Evolutionary conservation across 2,888 invertebrate species (phyloP), one percentile per base, ranked within the genome.

Genomic region (Gandaritis pyraliata): DNA sequence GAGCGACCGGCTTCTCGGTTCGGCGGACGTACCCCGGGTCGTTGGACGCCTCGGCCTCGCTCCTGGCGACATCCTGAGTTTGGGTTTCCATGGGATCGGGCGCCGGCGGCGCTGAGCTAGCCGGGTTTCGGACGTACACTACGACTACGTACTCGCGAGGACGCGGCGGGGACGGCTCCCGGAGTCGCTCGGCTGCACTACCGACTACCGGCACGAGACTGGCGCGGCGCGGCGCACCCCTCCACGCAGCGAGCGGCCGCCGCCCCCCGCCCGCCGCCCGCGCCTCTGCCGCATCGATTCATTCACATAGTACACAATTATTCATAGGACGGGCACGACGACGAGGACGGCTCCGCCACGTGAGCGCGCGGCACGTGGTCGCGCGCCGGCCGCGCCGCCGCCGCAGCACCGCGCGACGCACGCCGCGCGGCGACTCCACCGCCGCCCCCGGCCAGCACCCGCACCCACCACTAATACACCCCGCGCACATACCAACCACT

Each of bases 21-120:
- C 56, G 61, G 63, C 62, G 65, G 67, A 92, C 94, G 87, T 95
- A 97, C 97, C 97, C 97, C 90, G 97, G 97, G 93, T 97, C 98
- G 94, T 98, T 98, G 92, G 97, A 96, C 92, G 97, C 97, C 94
- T 97, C 97, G 72, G 97, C 96, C 84, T 97, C 96, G 86, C 96
- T 96, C 86, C 95, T 95, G 86, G 95, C 95, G 90, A 95, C 94
- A 87, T 96, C 96, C 93, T 96, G 96, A 84, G 88, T 95, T 87
- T 95, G 96, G 89, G 95, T 93, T 93, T 96, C 96, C 96, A 96
- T 96, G 86, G 86, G 83, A 82, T 84, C 78, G 75, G 83, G 81
- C 83, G 86, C 87, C 87, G 77, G 83, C 81, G 86, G 85, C 87
- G 86, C 83, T 82, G 84, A 82, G 77, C 82, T 74, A 78, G 84